Evolutionary conservation across 2,888 invertebrate species (phyloP), one percentile per base, ranked within the genome.

Genomic region (Melikaiella ostensackeni): DNA sequence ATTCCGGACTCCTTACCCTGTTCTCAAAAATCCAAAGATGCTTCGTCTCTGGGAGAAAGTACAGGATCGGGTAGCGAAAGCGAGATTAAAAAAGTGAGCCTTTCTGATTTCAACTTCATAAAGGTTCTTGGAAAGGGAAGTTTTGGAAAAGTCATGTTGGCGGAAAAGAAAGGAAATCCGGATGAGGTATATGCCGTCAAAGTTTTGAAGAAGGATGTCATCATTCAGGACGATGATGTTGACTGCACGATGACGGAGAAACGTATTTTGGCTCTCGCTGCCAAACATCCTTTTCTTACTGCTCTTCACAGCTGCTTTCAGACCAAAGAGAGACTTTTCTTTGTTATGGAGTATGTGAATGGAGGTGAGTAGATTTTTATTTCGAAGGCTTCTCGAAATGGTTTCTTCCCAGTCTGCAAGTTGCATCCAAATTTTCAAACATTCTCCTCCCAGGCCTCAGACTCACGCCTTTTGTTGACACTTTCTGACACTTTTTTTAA

Each of bases 331-430:
- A 95, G 98, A 16, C 94, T 99, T 84, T 99, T 99, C 94, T 99
- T 99, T 93, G 98, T 99, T 84, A 99, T 99, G 99, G 99, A 99
- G 93, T 99, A 99, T 92, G 99, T 99, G 75, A 98, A 99, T 92
- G 99, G 99, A 85, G 99, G 91, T 91, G 82, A 79, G 70, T 62
- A 38, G 2, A 59, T 38, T 42, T 16, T 42, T 42, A 42, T 42
- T 42, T 42, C 42, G 6, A 42, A 6, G 7, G 33, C 33, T 33
- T 33, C 1, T 33, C 2, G 5, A 38, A 13, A 13, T 13, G 13
- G 4, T 13, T 42, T 16, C 42, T 16, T 42, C 16, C 42, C 4
- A 16, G 16, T 16, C 6, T 6, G 42, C 5, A 42, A 42, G 16
- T 42, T 16, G 16, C 16, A 16, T 42, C 16, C 16, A 42, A 42